Evolutionary conservation across 2,888 invertebrate genomes (phyloP).

Genomic region (Cryptocheilus praepositus): DNA sequence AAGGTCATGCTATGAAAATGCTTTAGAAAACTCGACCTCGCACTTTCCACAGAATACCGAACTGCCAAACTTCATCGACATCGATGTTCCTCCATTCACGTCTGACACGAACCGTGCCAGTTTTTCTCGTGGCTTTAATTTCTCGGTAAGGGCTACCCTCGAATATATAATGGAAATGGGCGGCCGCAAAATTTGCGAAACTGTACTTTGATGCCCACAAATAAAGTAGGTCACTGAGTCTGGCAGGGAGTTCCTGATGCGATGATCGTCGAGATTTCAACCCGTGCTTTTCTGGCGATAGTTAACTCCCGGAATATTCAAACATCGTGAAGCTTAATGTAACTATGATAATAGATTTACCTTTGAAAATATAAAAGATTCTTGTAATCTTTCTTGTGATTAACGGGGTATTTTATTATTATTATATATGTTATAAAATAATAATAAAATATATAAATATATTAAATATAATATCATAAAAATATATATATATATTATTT

Average conservation of each 20-base stretch:
- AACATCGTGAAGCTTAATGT: constrained; percentile 48
- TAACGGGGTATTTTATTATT: no score
- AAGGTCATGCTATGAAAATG: no score
- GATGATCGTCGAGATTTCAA: constrained; percentile 55
- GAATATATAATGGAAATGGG: constrained; percentile 11
- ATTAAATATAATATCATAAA: no score
- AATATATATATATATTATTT: no score
- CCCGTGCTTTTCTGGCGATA: constrained; percentile 59
- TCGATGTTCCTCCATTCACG: constrained; percentile 64
- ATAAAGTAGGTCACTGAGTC: constrained; percentile 46
- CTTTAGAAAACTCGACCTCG: no score
- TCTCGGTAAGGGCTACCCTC: constrained; percentile 25
- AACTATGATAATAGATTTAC: constrained; percentile 44
- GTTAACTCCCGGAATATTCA: constrained; percentile 55
- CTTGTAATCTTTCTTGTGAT: no score
- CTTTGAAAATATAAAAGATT: no score
- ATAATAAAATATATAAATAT: no score
- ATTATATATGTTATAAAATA: no score
- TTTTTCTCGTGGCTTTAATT: constrained; percentile 28
- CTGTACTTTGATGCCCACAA: constrained; percentile 43
- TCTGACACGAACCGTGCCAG: constrained; percentile 53
- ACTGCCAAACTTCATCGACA: constrained; percentile 69
- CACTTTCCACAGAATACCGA: constrained; percentile 66
- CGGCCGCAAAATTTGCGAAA: constrained; percentile 46
- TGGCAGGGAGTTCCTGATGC: constrained; percentile 57